Conservation (phyloP, 1,140 invertebrate genomes). For the Tetraneura akinire region DNA sequence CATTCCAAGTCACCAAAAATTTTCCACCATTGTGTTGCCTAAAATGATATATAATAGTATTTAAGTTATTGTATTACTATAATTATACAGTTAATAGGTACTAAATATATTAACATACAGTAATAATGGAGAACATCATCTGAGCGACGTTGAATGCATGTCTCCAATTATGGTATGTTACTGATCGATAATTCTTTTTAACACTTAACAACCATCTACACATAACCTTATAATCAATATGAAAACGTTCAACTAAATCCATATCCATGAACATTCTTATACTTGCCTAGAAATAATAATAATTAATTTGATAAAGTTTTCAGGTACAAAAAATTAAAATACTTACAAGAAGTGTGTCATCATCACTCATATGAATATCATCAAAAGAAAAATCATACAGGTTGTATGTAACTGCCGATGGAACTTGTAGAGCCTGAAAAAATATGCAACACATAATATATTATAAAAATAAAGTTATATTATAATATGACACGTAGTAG, state of each 20-base stretch:
- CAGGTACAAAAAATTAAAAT: background rate
- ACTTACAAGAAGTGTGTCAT: conserved; percentile 76
- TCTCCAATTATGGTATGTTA: conserved; percentile 96
- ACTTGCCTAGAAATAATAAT: conserved; percentile 67
- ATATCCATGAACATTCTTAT: conserved; percentile 89
- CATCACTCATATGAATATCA: conserved; percentile 80
- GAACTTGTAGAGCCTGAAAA: conserved; percentile 69
- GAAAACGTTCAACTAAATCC: conserved; percentile 85
- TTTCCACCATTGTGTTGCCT: conserved; percentile 90
- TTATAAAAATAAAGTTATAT: background rate
- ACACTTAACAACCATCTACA: conserved; percentile 91
- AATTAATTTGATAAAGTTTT: background rate
- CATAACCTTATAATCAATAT: conserved; percentile 85
- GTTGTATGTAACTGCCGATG: conserved; percentile 78
- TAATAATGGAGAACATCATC: conserved; percentile 94
- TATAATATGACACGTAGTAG: too few species aligned
- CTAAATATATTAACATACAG: conserved; percentile 69
- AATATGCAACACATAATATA: conserved; percentile 17
- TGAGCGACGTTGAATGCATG: conserved; percentile 95
- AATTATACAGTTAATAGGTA: too few species aligned
- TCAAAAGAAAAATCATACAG: conserved; percentile 87
- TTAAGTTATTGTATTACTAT: background rate
- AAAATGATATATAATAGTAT: conserved; percentile 34
- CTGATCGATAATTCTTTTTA: conserved; percentile 95
- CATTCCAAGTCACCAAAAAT: conserved; percentile 90